Conservation (phyloP, 2,888 invertebrate genomes). For the Philonicus albiceps region DNA sequence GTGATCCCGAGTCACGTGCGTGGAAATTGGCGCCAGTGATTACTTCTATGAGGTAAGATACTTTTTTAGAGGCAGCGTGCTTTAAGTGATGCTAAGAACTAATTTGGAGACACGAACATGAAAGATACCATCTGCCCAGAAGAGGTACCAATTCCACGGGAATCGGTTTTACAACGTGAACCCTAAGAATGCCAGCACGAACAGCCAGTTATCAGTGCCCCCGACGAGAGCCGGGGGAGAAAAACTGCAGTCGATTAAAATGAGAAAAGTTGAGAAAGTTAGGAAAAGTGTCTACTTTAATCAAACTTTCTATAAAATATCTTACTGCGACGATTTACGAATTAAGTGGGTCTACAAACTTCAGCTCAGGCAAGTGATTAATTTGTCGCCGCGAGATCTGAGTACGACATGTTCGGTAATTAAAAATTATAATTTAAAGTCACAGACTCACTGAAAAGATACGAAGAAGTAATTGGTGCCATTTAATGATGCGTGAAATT, state of each 20-base stretch:
- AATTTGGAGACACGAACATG: slow-evolving; percentile 38
- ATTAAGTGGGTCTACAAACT: not conserved
- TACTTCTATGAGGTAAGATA: slow-evolving; percentile 29
- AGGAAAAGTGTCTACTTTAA: not conserved
- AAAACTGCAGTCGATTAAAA: not conserved
- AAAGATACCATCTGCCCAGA: not conserved
- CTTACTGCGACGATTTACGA: not conserved
- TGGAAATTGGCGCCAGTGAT: slow-evolving; percentile 39
- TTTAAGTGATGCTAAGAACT: slow-evolving; percentile 38
- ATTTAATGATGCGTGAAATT: slow-evolving; percentile 35
- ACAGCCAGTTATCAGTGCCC: not conserved
- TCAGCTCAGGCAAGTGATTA: not conserved
- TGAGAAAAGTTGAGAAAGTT: slow-evolving; percentile 27
- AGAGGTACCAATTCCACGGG: not conserved
- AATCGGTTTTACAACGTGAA: not conserved
- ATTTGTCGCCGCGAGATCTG: not conserved
- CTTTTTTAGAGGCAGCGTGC: not conserved
- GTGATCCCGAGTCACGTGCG: slow-evolving; percentile 39
- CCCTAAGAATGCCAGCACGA: not conserved
- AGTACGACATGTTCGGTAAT: not conserved
- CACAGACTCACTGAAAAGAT: not conserved
- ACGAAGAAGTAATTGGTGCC: not conserved
- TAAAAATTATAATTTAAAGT: not conserved
- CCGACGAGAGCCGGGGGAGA: not conserved
- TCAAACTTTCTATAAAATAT: slow-evolving; percentile 20